Percentiles rank a stretch among this genome's conserved stretches.
These are phyloP conservation scores for Diphyllodes magnificus DNA, from an alignment of 2,113 vertebrate species.

Conservation along the genomic window DNA sequence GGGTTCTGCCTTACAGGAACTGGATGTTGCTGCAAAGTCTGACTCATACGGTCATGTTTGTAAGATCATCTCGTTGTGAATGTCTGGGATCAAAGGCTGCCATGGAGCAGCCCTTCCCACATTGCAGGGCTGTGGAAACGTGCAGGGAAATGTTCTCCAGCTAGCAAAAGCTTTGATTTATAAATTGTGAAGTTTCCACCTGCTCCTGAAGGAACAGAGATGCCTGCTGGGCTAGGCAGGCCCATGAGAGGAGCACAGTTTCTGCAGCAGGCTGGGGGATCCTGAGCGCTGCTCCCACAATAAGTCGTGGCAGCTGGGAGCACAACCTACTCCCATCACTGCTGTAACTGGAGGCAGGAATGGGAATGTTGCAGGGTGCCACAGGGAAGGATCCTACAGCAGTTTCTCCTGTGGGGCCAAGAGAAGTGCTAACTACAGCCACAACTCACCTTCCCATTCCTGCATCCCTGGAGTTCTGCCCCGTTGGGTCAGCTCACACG, in stretches of 20 bases:
- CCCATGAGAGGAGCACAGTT: neutral
- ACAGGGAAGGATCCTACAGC: neutral
- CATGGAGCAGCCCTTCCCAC: neutral
- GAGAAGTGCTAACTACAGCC: neutral
- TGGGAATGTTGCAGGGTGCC: neutral
- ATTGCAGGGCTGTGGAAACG: neutral
- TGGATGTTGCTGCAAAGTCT: neutral
- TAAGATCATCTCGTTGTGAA: neutral
- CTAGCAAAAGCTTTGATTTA: slow-evolving; percentile 21
- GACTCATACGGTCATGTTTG: neutral
- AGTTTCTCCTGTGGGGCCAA: neutral
- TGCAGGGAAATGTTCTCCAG: neutral
- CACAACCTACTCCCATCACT: neutral
- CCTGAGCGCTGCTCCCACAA: rapidly evolving
- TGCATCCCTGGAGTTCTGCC: neutral
- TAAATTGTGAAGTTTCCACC: neutral
- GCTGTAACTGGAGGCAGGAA: neutral
- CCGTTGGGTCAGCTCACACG: neutral
- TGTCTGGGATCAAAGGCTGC: slow-evolving; percentile 22
- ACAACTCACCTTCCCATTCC: neutral
- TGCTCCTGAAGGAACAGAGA: neutral
- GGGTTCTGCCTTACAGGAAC: neutral
- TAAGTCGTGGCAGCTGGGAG: neutral
- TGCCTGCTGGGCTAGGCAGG: neutral
- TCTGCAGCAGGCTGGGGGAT: neutral